A percentile compares a stretch with the other conserved stretches of the same genome.
Conservation (phyloP, 1,140 invertebrate species). For the Capitella teleta region DNA sequence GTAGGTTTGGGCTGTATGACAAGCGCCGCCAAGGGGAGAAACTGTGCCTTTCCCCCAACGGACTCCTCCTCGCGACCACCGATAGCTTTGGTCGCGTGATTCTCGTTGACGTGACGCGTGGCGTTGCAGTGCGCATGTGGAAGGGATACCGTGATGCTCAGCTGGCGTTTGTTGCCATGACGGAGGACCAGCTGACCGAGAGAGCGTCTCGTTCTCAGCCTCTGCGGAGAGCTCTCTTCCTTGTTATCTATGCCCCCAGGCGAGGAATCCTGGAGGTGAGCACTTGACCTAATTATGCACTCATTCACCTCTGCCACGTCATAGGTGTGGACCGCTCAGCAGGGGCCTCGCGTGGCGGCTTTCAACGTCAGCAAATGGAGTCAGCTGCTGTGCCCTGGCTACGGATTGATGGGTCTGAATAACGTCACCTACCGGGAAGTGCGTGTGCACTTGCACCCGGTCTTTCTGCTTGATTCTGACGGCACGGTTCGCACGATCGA, state of each 20-base stretch:
- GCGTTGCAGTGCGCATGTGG: slow-evolving; percentile 72
- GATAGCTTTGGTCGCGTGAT: slow-evolving; percentile 78
- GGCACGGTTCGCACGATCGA: slow-evolving; percentile 67
- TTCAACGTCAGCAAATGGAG: slow-evolving; percentile 73
- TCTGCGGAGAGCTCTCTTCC: slow-evolving; percentile 52
- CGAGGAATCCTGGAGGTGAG: slow-evolving; percentile 69
- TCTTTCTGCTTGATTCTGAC: slow-evolving; percentile 68
- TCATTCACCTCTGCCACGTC: neutral
- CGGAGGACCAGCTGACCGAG: slow-evolving; percentile 46
- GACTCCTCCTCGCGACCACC: slow-evolving; percentile 63
- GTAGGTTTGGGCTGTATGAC: slow-evolving; percentile 71
- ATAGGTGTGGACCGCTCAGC: slow-evolving; percentile 61
- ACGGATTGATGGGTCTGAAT: slow-evolving; percentile 62
- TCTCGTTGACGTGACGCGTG: slow-evolving; percentile 67
- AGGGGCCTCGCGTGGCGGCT: slow-evolving; percentile 74
- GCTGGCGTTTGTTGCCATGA: slow-evolving; percentile 63
- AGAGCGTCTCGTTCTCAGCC: slow-evolving; percentile 4
- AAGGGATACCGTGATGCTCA: slow-evolving; percentile 92
- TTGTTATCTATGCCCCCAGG: slow-evolving; percentile 74
- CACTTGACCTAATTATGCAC: neutral
- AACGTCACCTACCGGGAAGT: slow-evolving; percentile 38
- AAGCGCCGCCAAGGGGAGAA: slow-evolving; percentile 57
- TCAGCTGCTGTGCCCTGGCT: slow-evolving; percentile 51
- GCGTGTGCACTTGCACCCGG: slow-evolving; percentile 54
- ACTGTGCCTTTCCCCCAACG: slow-evolving; percentile 66